These are phyloP conservation scores for Antitype chi DNA, from an alignment of 2,888 invertebrate genomes.

Conservation along the genomic window DNA sequence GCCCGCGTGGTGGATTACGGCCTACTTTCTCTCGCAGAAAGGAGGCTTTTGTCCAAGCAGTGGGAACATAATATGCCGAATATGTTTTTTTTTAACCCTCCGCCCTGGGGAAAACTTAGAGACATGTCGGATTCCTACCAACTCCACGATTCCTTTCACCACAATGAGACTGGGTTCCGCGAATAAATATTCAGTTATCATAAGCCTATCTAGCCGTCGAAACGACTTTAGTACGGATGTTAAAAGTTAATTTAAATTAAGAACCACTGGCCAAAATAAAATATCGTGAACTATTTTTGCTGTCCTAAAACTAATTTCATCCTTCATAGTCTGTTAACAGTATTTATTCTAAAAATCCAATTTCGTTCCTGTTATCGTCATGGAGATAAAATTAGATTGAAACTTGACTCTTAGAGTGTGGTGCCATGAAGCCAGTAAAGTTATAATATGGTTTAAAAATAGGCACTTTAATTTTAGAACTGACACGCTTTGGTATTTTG, in stretches of 20 bases:
- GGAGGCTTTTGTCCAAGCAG: too few relatives aligned
- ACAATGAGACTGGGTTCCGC: neutral
- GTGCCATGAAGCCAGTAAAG: neutral
- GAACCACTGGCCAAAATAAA: neutral
- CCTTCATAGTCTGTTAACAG: neutral
- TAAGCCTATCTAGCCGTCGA: neutral
- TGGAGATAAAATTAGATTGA: constrained; percentile 22
- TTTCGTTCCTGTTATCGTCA: constrained; percentile 15
- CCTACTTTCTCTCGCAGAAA: too few relatives aligned
- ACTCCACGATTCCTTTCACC: neutral
- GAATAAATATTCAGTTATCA: neutral
- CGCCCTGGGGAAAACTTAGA: too few relatives aligned
- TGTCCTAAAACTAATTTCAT: constrained; percentile 15
- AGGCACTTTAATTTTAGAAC: constrained; percentile 12
- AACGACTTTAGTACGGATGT: neutral
- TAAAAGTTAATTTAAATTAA: neutral
- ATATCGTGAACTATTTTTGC: neutral
- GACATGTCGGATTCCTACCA: too few relatives aligned
- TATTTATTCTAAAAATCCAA: constrained; percentile 29
- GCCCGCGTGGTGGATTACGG: too few relatives aligned
- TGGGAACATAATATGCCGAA: too few relatives aligned
- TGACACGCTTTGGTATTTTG: neutral
- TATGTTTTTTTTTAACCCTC: too few relatives aligned
- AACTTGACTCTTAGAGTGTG: neutral
- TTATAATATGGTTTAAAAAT: neutral